Evolutionary conservation across 1,140 invertebrate genomes (phyloP).

Genomic region (Heliothis virescens): DNA sequence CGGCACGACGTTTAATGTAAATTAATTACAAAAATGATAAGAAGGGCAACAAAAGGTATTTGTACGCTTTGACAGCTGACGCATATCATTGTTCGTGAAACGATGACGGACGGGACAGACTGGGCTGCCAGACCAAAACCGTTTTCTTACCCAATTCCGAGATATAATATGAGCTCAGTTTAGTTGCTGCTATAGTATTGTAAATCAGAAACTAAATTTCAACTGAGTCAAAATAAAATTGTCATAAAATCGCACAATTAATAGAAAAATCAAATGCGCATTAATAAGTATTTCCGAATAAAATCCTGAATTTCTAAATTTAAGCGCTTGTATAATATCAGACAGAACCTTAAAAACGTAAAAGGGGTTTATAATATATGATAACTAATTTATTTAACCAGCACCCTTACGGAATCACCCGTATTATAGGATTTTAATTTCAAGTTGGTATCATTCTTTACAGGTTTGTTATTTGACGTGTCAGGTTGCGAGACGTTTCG

Average conservation of each 20-base stretch:
- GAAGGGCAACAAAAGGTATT: constrained; percentile 41
- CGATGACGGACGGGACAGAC: not conserved
- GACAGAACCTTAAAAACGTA: no score
- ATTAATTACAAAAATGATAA: constrained; percentile 54
- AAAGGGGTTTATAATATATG: no score
- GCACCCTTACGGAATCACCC: not conserved
- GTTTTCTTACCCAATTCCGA: not conserved
- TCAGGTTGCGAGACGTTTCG: constrained; percentile 9
- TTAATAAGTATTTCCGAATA: no score
- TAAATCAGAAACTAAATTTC: no score
- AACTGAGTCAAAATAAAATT: no score
- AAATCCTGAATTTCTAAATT: no score
- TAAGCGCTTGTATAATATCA: no score
- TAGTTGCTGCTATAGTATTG: no score
- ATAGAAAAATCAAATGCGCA: no score
- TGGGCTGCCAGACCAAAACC: not conserved
- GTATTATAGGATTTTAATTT: not conserved
- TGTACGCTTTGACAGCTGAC: constrained; percentile 32
- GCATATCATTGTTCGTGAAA: constrained; percentile 6
- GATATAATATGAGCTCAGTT: no score
- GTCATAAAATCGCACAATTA: no score
- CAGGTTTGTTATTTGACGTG: constrained; percentile 20
- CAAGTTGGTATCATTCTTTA: constrained; percentile 1
- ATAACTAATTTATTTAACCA: no score
- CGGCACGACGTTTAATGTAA: constrained; percentile 39